Percentiles rank a stretch among this genome's conserved stretches.
Evolutionary conservation across 2,797 vertebrate species (phyloP).

Genomic region (Coregonus sp.): DNA sequence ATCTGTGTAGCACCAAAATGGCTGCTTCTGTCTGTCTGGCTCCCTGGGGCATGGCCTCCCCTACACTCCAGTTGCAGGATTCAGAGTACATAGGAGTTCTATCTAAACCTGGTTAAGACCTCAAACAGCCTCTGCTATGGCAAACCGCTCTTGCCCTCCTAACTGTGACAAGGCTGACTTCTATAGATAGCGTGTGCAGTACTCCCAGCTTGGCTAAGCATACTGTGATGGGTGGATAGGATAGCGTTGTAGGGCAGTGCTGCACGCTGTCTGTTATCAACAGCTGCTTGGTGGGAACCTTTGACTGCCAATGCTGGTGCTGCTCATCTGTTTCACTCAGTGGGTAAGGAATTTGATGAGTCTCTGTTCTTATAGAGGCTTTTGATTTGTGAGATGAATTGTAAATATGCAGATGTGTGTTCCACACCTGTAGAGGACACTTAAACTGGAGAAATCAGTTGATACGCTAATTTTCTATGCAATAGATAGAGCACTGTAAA

Average conservation of each 20-base stretch:
- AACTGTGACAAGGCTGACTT: slow-evolving; percentile 25
- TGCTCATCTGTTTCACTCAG: slow-evolving; percentile 13
- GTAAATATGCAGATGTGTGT: not conserved
- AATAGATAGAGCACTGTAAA: not conserved
- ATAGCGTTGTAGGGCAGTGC: too few species aligned
- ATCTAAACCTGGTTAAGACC: slow-evolving; percentile 38
- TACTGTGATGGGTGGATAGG: slow-evolving; percentile 6
- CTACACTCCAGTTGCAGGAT: not conserved
- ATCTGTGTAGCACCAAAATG: not conserved
- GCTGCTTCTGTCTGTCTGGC: not conserved
- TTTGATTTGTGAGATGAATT: not conserved
- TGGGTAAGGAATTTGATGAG: slow-evolving; percentile 3
- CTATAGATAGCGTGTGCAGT: slow-evolving; percentile 13
- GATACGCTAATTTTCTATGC: too few species aligned
- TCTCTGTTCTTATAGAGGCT: not conserved
- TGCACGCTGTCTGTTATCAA: not conserved
- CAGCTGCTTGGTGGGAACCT: not conserved
- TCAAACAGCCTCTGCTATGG: slow-evolving; percentile 27
- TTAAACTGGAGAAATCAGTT: not conserved
- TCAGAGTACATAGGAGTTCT: not conserved
- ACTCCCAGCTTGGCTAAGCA: slow-evolving; percentile 1
- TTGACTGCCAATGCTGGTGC: not conserved
- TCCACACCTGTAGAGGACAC: not conserved
- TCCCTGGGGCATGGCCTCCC: not conserved
- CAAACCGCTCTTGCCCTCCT: slow-evolving; percentile 22